Base-by-base conservation (phyloP, 2,888 invertebrate genomes). In the Urechis unicinctus region DNA sequence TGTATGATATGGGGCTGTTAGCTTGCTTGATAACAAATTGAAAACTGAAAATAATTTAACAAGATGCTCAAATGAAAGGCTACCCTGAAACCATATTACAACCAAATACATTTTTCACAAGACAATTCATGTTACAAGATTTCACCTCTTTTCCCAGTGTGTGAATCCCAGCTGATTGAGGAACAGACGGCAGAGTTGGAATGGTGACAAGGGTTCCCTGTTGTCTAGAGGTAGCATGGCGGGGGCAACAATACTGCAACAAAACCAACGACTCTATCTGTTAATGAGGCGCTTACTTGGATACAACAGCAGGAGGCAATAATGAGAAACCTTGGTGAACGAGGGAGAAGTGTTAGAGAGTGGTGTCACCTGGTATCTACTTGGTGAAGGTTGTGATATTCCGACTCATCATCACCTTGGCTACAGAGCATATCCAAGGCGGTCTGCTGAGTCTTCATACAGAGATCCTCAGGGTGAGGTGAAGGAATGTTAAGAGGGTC, bases 141-240 rank as follows among this genome's bases (percentile, higher is more conserved):
- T 43, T 25, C 49, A 73, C 71, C 95, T 83, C 22, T 91, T 85
- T 69, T 94, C 91, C 85, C 94, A 94, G 17, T 91, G 89, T 28
- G 91, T 85, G 53, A 91, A 82, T 25, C 96, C 95, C 61, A 95
- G 81, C 74, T 96, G 95, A 57, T 92, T 89, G 69, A 94, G 87
- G n/a, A 95, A 79, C 66, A 91, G 82, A 0, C 94, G 85, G 74
- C 92, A 90, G 77, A 75, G 71, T 55, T 75, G 74, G 66, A 75
- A 77, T 86, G 88, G 74, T 9, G 82, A 80, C 24, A 81, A 80
- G 24, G 57, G 47, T 28, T 61, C 58, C 17, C 53, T 59, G 75
- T 65, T 80, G 55, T 77, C 79, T 61, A 81, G 82, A 65, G 81
- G 81, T 71, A 69, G 81, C 75, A 69, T 81, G 69, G 79, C 76